phyloP scores from a whole-genome alignment of 2,888 invertebrate genomes.

The Hirtodrosophila duncani region DNA sequence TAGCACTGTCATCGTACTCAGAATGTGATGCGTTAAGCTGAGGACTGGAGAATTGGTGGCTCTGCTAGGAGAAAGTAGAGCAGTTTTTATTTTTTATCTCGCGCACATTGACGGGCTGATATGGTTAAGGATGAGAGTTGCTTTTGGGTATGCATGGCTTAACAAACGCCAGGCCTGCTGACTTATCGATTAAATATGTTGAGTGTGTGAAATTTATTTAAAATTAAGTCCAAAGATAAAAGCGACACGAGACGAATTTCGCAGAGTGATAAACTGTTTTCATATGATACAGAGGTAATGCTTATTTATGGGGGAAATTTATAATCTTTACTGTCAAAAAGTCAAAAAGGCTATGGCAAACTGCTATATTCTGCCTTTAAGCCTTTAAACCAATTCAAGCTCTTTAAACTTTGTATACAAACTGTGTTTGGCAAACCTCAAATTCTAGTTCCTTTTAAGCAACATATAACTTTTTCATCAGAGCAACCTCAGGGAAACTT shows the following conservation, averaged over 20 bases:
- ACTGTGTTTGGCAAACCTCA: too few relatives aligned
- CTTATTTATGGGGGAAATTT: too few relatives aligned
- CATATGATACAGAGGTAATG: too few relatives aligned
- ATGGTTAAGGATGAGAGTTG: not conserved
- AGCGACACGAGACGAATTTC: conserved; percentile 5
- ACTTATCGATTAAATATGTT: conserved; percentile 32
- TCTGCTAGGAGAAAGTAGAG: too few relatives aligned
- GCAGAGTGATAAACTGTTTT: not conserved
- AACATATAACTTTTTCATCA: too few relatives aligned
- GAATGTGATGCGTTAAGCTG: conserved; percentile 48
- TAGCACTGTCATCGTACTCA: conserved; percentile 19
- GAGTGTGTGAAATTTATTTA: conserved; percentile 27
- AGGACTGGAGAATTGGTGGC: not conserved
- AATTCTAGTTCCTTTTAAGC: too few relatives aligned
- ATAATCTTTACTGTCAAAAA: too few relatives aligned
- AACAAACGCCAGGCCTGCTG: not conserved
- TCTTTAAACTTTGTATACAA: too few relatives aligned
- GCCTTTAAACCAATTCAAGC: too few relatives aligned
- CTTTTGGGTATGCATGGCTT: conserved; percentile 4
- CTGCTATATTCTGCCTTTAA: too few relatives aligned
- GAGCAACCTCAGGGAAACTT: too few relatives aligned
- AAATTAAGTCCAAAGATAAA: conserved; percentile 33
- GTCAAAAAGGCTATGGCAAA: too few relatives aligned
- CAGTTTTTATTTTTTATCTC: conserved; percentile 28
- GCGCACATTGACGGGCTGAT: conserved; percentile 4